phyloP scores from a whole-genome alignment of 2,888 invertebrate genomes.

The Macrostomum cliftonense region DNA sequence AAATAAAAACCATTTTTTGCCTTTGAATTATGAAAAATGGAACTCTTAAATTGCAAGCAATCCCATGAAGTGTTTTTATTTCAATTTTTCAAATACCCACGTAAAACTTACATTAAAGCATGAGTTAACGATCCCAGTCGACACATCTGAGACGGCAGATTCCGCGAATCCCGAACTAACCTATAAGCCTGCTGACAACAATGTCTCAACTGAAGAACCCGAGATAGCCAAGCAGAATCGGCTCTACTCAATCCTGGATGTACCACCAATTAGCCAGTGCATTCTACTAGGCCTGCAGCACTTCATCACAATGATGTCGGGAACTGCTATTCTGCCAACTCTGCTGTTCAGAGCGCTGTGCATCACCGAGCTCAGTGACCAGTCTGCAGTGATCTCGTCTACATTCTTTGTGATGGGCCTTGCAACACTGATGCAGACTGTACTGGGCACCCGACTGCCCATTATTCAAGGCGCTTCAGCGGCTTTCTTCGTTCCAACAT shows the following conservation, averaged over 20 bases:
- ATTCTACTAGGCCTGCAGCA: slow-evolving; percentile 62
- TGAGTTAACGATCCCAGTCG: no score
- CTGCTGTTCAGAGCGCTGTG: slow-evolving; percentile 56
- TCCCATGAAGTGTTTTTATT: no score
- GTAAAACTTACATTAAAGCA: no score
- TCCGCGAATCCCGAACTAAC: no score
- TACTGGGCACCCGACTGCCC: slow-evolving; percentile 29
- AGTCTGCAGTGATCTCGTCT: slow-evolving; percentile 29
- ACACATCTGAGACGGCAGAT: no score
- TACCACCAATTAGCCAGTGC: slow-evolving; percentile 64
- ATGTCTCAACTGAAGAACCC: no score
- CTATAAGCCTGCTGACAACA: no score
- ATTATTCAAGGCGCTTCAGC: slow-evolving; percentile 30
- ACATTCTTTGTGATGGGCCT: slow-evolving; percentile 35
- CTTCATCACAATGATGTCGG: slow-evolving; percentile 59
- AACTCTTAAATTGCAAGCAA: no score
- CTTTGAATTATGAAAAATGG: no score
- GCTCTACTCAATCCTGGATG: slow-evolving; percentile 55
- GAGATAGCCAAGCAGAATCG: no score
- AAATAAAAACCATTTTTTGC: no score
- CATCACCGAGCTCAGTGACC: slow-evolving; percentile 43
- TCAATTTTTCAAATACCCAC: no score
- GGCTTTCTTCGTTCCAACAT: slow-evolving; percentile 24
- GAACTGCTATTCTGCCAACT: slow-evolving; percentile 61
- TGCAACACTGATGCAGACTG: slow-evolving; percentile 29